Evolutionary conservation across 2,888 invertebrate genomes (phyloP).

Genomic region (Cloeon dipterum): DNA sequence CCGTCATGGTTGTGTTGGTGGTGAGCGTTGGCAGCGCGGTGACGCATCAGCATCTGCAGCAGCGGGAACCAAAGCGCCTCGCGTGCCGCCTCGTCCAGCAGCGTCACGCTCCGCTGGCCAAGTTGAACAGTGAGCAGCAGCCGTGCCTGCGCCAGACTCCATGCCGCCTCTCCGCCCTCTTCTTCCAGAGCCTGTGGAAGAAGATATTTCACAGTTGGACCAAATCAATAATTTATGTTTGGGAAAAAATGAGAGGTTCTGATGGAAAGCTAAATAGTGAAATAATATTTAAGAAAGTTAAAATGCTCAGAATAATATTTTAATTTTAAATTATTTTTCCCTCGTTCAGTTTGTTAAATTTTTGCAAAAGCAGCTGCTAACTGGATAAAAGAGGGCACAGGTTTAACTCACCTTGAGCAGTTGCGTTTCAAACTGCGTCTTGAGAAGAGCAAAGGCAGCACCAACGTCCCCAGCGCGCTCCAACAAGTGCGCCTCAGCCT

Average conservation of each 20-base stretch:
- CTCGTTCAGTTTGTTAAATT: too few species aligned
- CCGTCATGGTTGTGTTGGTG: too few species aligned
- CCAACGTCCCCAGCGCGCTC: slow-evolving; percentile 52
- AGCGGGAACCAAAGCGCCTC: slow-evolving; percentile 26
- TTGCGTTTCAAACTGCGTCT: slow-evolving; percentile 11
- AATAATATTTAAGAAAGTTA: too few species aligned
- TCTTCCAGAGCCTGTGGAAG: neutral
- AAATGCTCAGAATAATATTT: too few species aligned
- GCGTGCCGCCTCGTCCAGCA: slow-evolving; percentile 18
- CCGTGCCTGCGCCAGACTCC: slow-evolving; percentile 10
- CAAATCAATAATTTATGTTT: too few species aligned
- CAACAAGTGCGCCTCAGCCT: slow-evolving; percentile 45
- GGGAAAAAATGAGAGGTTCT: too few species aligned
- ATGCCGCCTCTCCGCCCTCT: slow-evolving; percentile 5
- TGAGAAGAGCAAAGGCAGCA: slow-evolving; percentile 32
- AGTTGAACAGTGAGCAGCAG: slow-evolving; percentile 18
- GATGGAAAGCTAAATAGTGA: too few species aligned
- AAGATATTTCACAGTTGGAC: too few species aligned
- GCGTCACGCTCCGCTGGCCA: slow-evolving; percentile 22
- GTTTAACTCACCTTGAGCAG: too few species aligned
- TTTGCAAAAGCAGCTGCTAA: too few species aligned
- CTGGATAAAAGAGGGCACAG: too few species aligned
- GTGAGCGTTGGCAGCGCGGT: slow-evolving; percentile 12
- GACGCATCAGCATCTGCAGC: slow-evolving; percentile 20
- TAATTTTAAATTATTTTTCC: too few species aligned